Evolutionary conservation across 2,113 vertebrate species (phyloP).

Genomic region (Xenopus tropicalis): DNA sequence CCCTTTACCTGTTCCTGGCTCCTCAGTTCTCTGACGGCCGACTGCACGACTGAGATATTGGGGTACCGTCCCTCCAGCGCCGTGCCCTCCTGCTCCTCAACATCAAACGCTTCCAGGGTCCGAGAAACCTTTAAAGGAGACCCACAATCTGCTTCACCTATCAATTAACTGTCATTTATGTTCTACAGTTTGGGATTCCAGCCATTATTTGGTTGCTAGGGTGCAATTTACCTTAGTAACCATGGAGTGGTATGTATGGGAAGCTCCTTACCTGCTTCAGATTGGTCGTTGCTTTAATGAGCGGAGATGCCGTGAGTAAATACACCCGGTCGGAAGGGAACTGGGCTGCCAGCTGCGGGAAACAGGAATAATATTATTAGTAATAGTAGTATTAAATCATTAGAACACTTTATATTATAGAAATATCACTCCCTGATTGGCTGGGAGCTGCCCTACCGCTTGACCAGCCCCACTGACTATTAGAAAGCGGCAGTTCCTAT

Average conservation of each 20-base stretch:
- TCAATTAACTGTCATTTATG: no score
- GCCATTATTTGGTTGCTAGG: no score
- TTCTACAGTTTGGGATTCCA: no score
- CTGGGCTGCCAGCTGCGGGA: slow-evolving; percentile 74
- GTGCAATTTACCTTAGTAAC: no score
- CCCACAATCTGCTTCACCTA: no score
- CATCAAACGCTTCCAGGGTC: slow-evolving; percentile 86
- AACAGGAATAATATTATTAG: slow-evolving; percentile 44
- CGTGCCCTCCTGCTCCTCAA: slow-evolving; percentile 79
- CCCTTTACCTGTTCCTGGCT: slow-evolving; percentile 72
- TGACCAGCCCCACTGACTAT: not conserved
- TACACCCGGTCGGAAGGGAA: slow-evolving; percentile 77
- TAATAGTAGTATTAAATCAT: no score
- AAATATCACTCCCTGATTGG: no score
- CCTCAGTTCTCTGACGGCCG: slow-evolving; percentile 71
- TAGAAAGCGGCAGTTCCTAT: not conserved
- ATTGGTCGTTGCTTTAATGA: slow-evolving; percentile 88
- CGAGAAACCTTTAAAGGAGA: slow-evolving; percentile 73
- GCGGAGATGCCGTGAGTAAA: slow-evolving; percentile 77
- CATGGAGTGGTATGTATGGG: not conserved
- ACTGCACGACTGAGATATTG: slow-evolving; percentile 84
- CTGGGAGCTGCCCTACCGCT: not conserved
- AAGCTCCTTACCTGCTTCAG: slow-evolving; percentile 80
- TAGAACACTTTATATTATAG: no score
- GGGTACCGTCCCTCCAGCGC: slow-evolving; percentile 75